A percentile compares a stretch with the other conserved stretches of the same genome.
These are phyloP conservation scores for Diplodus sargus DNA, from an alignment of 2,797 vertebrate genomes.

Conservation along the genomic window DNA sequence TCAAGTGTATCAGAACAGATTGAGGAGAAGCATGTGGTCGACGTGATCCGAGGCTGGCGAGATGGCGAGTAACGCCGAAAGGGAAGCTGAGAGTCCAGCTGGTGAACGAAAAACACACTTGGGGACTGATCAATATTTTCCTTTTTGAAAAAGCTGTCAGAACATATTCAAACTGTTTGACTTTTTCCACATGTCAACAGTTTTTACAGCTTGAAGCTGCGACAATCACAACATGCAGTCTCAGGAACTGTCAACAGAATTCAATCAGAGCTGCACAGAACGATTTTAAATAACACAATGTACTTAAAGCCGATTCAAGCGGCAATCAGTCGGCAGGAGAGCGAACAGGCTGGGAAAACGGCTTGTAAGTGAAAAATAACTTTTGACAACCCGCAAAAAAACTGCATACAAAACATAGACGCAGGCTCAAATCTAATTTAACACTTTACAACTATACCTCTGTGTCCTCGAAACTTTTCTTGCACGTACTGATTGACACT, in stretches of 20 bases:
- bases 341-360: neutral
- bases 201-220: neutral
- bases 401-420: neutral
- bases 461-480: neutral
- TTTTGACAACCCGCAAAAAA: constrained; percentile 1
- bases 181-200: neutral
- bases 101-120: neutral
- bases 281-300: neutral
- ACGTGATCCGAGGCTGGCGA: neutral
- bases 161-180: neutral
- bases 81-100: constrained; percentile 18
- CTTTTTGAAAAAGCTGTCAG: neutral
- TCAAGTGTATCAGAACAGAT: neutral
- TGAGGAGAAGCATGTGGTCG: constrained; percentile 1
- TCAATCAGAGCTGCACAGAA: neutral
- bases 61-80: neutral
- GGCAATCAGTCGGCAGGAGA: neutral
- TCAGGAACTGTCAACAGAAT: neutral
- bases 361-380: neutral
- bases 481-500: neutral
- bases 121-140: neutral
- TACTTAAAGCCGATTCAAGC: neutral
- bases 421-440: neutral
- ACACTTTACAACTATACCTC: neutral
- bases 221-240: neutral